Evolutionary conservation across 2,888 invertebrate species (phyloP).

Genomic region (Rhagophthalmus giganteus): DNA sequence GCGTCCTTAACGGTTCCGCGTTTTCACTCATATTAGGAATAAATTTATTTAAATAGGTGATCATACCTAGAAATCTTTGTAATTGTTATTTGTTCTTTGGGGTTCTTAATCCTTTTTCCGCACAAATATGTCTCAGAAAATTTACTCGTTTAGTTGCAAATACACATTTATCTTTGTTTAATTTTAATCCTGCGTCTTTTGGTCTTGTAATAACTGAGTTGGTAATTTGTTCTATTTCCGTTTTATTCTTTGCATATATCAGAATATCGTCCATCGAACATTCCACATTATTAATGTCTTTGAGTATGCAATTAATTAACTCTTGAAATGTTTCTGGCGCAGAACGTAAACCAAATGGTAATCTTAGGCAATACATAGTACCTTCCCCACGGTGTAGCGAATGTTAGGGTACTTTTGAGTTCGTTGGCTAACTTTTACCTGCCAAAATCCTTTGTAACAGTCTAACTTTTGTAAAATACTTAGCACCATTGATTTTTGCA

Average conservation of each 20-base stretch:
- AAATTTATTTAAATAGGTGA: no score
- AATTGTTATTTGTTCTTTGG: no score
- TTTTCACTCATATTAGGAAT: no score
- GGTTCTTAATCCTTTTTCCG: slow-evolving; percentile 12
- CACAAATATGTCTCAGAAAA: slow-evolving; percentile 15
- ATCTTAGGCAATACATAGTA: slow-evolving; percentile 30
- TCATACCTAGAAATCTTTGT: no score
- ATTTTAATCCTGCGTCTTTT: slow-evolving; percentile 33
- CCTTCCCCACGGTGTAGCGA: slow-evolving; percentile 24
- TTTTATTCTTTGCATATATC: slow-evolving; percentile 32
- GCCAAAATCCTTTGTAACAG: slow-evolving; percentile 33
- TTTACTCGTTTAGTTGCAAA: slow-evolving; percentile 22
- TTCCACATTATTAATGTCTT: slow-evolving; percentile 32
- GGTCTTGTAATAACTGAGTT: no score
- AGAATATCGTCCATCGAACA: slow-evolving; percentile 38
- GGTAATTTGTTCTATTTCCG: slow-evolving; percentile 31
- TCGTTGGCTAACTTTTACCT: slow-evolving; percentile 31
- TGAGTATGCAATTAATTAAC: slow-evolving; percentile 24
- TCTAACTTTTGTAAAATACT: slow-evolving; percentile 17
- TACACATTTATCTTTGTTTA: slow-evolving; percentile 38
- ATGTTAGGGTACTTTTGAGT: slow-evolving; percentile 26
- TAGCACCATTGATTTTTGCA: slow-evolving; percentile 1
- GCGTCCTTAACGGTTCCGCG: no score
- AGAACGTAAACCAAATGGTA: slow-evolving; percentile 38
- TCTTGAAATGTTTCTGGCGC: slow-evolving; percentile 39